phyloP scores from a whole-genome alignment of 2,888 invertebrate genomes.

The Trypoxylon attenuatum region DNA sequence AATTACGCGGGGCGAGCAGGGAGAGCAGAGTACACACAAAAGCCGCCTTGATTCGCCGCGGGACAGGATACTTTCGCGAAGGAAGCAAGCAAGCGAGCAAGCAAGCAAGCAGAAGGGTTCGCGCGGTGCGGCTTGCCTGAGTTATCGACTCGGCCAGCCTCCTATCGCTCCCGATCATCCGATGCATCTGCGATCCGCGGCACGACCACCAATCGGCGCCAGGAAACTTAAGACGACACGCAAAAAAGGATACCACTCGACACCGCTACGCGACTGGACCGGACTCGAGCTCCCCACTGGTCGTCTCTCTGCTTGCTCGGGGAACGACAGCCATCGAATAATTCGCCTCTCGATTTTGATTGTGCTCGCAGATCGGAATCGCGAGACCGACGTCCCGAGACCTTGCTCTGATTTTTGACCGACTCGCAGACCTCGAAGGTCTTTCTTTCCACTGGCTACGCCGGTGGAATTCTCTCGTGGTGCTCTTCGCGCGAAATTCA shows the following conservation, averaged over 20 bases:
- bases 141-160: conserved; percentile 16
- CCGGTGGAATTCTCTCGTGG: too few relatives aligned
- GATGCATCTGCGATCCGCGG: conserved; percentile 5
- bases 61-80: conserved; percentile 29
- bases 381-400: too few relatives aligned
- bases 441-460: too few relatives aligned
- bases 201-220: neutral
- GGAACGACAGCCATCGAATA: conserved; percentile 2
- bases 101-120: conserved; percentile 20
- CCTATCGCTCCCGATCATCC: conserved; percentile 21
- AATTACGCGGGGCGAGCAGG: conserved; percentile 34
- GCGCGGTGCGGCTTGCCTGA: neutral
- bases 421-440: too few relatives aligned
- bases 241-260: conserved; percentile 21
- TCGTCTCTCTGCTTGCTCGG: too few relatives aligned
- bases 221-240: conserved; percentile 14
- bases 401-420: too few relatives aligned
- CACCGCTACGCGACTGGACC: conserved; percentile 3
- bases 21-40: conserved; percentile 22
- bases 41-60: conserved; percentile 34
- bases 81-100: too few relatives aligned
- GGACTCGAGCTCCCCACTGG: conserved; percentile 15
- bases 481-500: too few relatives aligned
- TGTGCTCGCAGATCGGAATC: too few relatives aligned
- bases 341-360: conserved; percentile 23